Percentiles rank a stretch among this genome's conserved stretches.
Evolutionary conservation across 2,113 vertebrate genomes (phyloP).

Genomic region (Ptilorrhoa leucosticta): DNA sequence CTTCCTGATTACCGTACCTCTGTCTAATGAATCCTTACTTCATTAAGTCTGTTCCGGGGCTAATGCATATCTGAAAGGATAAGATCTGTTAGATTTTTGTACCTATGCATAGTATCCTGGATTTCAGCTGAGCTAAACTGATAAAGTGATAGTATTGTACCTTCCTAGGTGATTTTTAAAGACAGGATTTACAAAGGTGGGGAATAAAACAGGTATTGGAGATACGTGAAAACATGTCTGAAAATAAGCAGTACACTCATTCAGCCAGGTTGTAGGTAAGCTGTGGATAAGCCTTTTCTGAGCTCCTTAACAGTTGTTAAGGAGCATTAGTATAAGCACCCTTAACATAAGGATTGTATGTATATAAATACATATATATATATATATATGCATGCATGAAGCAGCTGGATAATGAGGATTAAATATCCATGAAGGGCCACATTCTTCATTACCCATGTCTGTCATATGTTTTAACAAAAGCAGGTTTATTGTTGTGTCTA

Average conservation of each 20-base stretch:
- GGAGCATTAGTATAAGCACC: not conserved
- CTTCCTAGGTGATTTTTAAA: not conserved
- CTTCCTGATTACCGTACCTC: not conserved
- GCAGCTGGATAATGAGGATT: not conserved
- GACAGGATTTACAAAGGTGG: not conserved
- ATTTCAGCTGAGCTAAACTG: not conserved
- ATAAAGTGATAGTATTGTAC: not conserved
- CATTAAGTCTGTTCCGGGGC: not conserved
- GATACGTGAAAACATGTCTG: not conserved
- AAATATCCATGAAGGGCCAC: not conserved
- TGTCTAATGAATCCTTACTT: not conserved
- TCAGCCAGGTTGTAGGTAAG: not conserved
- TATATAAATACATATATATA: not conserved
- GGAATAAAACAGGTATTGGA: not conserved
- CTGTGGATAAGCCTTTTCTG: not conserved
- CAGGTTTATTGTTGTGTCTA: not conserved
- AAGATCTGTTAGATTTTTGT: not conserved
- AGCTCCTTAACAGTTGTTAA: not conserved
- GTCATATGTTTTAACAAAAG: not conserved
- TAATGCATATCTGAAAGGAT: not conserved
- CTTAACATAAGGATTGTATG: not conserved
- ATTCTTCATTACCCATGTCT: not conserved
- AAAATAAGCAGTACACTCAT: not conserved
- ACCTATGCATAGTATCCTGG: not conserved
- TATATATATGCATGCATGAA: not conserved